Evolutionary conservation across 2,888 invertebrate genomes (phyloP).

Genomic region (Xestia ashworthii): DNA sequence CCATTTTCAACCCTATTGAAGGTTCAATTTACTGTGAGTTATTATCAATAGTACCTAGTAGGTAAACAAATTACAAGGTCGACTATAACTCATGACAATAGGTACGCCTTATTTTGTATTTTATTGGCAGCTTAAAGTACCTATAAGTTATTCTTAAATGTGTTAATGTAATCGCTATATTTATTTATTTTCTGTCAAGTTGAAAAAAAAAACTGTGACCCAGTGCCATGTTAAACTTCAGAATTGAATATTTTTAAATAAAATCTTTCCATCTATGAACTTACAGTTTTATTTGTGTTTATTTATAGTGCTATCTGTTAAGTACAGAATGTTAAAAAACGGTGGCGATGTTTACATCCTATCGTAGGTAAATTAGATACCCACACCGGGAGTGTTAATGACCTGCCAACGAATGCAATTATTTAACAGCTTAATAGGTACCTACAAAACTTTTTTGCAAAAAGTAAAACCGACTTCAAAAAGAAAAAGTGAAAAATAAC

Average conservation of each 20-base stretch:
- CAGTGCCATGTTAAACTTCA: constrained; percentile 34
- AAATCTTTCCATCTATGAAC: constrained; percentile 21
- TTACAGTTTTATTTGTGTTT: constrained; percentile 41
- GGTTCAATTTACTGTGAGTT: not conserved
- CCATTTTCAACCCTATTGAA: not conserved
- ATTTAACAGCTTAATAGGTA: constrained; percentile 64
- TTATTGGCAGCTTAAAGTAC: not conserved
- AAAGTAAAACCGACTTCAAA: no score
- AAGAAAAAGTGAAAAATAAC: no score
- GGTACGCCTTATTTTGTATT: constrained; percentile 16
- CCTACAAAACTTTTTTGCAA: no score
- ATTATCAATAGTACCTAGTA: not conserved
- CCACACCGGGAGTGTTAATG: constrained; percentile 47
- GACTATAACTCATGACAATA: not conserved
- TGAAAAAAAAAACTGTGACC: constrained; percentile 30
- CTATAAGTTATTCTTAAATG: constrained; percentile 14
- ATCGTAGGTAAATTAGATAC: constrained; percentile 52
- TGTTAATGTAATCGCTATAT: not conserved
- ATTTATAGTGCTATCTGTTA: constrained; percentile 17
- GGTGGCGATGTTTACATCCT: constrained; percentile 38
- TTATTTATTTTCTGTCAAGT: constrained; percentile 11
- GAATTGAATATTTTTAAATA: constrained; percentile 31
- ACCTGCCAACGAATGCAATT: constrained; percentile 47
- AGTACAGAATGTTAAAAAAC: constrained; percentile 12
- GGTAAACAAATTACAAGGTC: not conserved